phyloP scores from a whole-genome alignment of 92 coral and sea anemone genomes.

The Palythoa grandiflora region DNA sequence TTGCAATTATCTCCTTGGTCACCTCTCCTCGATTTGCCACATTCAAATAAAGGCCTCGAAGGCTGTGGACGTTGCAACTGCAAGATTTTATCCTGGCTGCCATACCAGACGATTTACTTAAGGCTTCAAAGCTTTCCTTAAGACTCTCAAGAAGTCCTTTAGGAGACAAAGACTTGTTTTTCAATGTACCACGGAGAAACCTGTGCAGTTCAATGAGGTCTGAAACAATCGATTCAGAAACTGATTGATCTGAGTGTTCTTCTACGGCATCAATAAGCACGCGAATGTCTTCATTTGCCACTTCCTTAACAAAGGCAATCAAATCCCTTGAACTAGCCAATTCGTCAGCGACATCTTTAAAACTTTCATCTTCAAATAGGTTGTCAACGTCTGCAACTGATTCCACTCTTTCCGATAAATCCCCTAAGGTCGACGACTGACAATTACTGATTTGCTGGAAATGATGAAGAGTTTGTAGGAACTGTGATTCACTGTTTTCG shows the following conservation, averaged over 20 bases:
- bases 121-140: constrained; percentile 38
- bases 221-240: constrained; percentile 91
- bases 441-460: neutral
- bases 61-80: constrained; percentile 82
- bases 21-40: constrained; percentile 93
- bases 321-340: constrained; percentile 78
- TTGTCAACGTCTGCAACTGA: constrained; percentile 53
- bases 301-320: constrained; percentile 73
- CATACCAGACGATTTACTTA: constrained; percentile 65
- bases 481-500: constrained; percentile 5
- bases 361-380: constrained; percentile 52
- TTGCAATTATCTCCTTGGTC: constrained; percentile 83
- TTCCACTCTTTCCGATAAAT: constrained; percentile 4
- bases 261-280: constrained; percentile 96
- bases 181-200: constrained; percentile 75
- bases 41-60: constrained; percentile 85
- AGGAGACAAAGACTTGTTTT: constrained; percentile 51
- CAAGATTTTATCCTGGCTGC: constrained; percentile 88
- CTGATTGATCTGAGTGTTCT: constrained; percentile 96
- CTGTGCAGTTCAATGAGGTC: constrained; percentile 94
- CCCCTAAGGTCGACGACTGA: constrained; percentile 2
- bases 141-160: constrained; percentile 53
- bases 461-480: neutral
- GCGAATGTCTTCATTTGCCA: constrained; percentile 91
- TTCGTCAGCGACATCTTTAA: constrained; percentile 68